phyloP scores from a whole-genome alignment of 2,797 vertebrate species.

The Sebastes flavidus region DNA sequence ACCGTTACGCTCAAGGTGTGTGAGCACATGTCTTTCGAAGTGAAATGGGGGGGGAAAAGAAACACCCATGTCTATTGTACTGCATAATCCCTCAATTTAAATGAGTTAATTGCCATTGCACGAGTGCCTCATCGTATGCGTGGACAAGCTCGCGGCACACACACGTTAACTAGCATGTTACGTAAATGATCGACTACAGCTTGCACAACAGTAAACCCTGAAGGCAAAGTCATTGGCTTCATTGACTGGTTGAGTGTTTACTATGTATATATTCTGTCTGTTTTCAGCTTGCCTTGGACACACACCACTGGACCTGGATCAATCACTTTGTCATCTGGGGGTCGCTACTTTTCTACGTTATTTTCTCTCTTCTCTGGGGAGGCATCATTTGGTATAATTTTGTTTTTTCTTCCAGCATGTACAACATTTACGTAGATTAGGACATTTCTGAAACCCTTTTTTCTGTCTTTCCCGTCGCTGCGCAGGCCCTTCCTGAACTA shows the following conservation, averaged over 20 bases:
- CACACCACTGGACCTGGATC: constrained; percentile 99
- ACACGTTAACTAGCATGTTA: constrained; percentile 39
- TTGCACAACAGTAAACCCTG: constrained; percentile 35
- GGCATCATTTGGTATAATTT: constrained; percentile 93
- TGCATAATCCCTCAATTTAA: not conserved
- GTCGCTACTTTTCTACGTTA: constrained; percentile 93
- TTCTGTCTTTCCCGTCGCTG: not conserved
- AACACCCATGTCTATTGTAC: not conserved
- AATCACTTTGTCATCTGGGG: constrained; percentile 99
- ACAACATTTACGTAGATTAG: not conserved
- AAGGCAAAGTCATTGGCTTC: constrained; percentile 34
- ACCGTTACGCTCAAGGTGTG: constrained; percentile 96
- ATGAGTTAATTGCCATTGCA: not conserved
- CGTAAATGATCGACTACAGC: constrained; percentile 37
- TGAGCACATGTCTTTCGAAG: constrained; percentile 11
- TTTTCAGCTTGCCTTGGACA: constrained; percentile 95
- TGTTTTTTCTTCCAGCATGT: not conserved
- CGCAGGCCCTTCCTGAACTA: constrained; percentile 98
- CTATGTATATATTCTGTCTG: constrained; percentile 53
- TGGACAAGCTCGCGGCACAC: not conserved
- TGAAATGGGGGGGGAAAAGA: not conserved
- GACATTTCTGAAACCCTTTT: not conserved
- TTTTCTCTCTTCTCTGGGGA: constrained; percentile 98
- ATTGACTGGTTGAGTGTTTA: constrained; percentile 46
- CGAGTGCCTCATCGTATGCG: not conserved